phyloP scores from a whole-genome alignment of 1,140 invertebrate species.

The Danaus melanippus region DNA sequence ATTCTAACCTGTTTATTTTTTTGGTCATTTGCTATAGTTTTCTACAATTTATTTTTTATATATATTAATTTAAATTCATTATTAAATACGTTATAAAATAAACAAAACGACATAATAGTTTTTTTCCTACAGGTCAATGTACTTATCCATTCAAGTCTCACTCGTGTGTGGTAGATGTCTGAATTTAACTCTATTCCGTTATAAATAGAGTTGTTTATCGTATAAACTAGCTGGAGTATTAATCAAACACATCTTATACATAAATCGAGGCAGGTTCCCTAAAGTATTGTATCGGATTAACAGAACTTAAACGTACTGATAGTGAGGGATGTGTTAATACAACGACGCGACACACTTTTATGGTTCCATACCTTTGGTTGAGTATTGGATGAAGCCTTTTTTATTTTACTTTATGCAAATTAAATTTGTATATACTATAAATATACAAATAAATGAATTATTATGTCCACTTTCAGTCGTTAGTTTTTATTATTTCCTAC shows the following conservation, averaged over 20 bases:
- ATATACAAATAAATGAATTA: neutral
- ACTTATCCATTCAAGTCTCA: conserved; percentile 18
- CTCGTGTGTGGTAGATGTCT: neutral
- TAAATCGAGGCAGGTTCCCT: conserved; percentile 50
- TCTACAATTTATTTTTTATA: too few species aligned
- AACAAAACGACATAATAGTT: conserved; percentile 14
- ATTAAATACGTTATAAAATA: too few species aligned
- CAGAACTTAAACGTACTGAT: conserved; percentile 49
- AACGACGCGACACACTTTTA: conserved; percentile 24
- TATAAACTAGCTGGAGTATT: too few species aligned
- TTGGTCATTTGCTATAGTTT: too few species aligned
- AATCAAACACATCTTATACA: conserved; percentile 16
- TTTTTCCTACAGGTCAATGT: conserved; percentile 21
- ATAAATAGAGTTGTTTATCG: too few species aligned
- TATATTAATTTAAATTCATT: too few species aligned
- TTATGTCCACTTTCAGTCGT: neutral
- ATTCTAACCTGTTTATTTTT: too few species aligned
- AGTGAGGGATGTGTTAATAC: conserved; percentile 50
- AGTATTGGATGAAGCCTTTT: too few species aligned
- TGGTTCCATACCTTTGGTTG: conserved; percentile 24
- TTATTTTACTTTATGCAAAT: neutral
- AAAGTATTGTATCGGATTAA: conserved; percentile 57
- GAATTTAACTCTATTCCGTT: neutral
- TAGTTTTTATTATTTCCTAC: neutral
- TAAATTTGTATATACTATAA: neutral